Evolutionary conservation across 2,888 invertebrate genomes (phyloP).

Genomic region (Elegia similella): DNA sequence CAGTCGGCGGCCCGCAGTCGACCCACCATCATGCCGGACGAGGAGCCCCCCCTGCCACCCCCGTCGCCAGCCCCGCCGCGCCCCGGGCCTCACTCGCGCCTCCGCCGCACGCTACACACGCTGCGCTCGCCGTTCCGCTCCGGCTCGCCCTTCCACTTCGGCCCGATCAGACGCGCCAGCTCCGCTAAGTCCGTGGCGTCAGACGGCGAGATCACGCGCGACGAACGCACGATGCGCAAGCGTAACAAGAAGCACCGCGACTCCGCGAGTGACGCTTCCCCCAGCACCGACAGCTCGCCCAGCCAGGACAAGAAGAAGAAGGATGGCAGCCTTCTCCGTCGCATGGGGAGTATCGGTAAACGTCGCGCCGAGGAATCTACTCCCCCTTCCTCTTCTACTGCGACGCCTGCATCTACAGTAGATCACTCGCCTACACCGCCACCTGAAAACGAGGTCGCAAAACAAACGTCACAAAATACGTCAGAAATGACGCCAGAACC

Average conservation of each 20-base stretch:
- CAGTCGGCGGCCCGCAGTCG: constrained; percentile 56
- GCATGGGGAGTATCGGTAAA: constrained; percentile 70
- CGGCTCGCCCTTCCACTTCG: constrained; percentile 78
- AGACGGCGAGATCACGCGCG: constrained; percentile 73
- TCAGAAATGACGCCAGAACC: constrained; percentile 2
- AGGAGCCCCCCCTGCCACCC: constrained; percentile 53
- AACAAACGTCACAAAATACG: constrained; percentile 8
- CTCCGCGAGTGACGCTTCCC: constrained; percentile 54
- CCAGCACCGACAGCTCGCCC: constrained; percentile 65
- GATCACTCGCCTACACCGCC: constrained; percentile 3
- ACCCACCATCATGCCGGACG: constrained; percentile 61
- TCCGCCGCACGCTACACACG: constrained; percentile 73
- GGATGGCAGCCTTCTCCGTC: constrained; percentile 55
- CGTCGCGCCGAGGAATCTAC: constrained; percentile 52
- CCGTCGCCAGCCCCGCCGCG: constrained; percentile 45
- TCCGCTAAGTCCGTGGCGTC: constrained; percentile 71
- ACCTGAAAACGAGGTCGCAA: constrained; percentile 17
- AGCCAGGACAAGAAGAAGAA: constrained; percentile 65
- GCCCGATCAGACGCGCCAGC: constrained; percentile 68
- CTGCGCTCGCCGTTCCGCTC: constrained; percentile 76
- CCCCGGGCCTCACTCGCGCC: constrained; percentile 56
- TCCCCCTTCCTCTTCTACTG: constrained; percentile 31
- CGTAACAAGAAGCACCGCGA: constrained; percentile 73
- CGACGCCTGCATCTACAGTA: constrained; percentile 31
- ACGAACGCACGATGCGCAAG: constrained; percentile 77